Percentiles rank a stretch among this genome's conserved stretches.
Conservation (phyloP, 2,113 vertebrate species). For the Myanophis thanlyinensis region DNA sequence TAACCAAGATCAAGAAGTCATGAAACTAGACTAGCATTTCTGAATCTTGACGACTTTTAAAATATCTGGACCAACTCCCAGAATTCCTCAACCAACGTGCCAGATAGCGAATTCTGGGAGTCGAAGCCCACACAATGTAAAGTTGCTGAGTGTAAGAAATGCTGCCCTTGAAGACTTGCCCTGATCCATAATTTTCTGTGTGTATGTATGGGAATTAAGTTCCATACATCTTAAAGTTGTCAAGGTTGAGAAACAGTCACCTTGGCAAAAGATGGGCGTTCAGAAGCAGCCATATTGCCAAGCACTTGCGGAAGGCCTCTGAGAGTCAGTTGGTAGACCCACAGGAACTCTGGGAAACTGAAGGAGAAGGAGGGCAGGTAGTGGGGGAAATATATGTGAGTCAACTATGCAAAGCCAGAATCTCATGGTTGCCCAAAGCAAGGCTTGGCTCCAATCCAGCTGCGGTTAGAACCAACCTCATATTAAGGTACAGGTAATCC, state of each 20-base stretch:
- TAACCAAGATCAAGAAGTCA: not conserved
- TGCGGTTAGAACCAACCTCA: not conserved
- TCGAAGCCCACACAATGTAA: not conserved
- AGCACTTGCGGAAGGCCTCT: not conserved
- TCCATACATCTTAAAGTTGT: not conserved
- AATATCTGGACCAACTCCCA: not conserved
- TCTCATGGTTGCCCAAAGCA: not conserved
- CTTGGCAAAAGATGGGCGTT: not conserved
- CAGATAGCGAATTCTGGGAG: not conserved
- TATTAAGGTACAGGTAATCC: not conserved
- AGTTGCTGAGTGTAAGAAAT: not conserved
- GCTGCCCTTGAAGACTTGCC: not conserved
- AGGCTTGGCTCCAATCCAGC: not conserved
- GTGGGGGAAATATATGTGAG: not conserved
- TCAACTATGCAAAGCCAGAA: not conserved
- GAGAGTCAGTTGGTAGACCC: not conserved
- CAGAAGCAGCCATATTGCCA: not conserved
- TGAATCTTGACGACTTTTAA: not conserved
- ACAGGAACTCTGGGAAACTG: not conserved
- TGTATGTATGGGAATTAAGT: not conserved
- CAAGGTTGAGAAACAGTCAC: not conserved
- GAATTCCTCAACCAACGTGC: not conserved
- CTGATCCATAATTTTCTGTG: not conserved
- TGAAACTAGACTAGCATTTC: not conserved
- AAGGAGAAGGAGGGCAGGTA: not conserved